Evolutionary conservation across 2,797 vertebrate genomes (phyloP).

Genomic region (Hephaestus fuliginosus): DNA sequence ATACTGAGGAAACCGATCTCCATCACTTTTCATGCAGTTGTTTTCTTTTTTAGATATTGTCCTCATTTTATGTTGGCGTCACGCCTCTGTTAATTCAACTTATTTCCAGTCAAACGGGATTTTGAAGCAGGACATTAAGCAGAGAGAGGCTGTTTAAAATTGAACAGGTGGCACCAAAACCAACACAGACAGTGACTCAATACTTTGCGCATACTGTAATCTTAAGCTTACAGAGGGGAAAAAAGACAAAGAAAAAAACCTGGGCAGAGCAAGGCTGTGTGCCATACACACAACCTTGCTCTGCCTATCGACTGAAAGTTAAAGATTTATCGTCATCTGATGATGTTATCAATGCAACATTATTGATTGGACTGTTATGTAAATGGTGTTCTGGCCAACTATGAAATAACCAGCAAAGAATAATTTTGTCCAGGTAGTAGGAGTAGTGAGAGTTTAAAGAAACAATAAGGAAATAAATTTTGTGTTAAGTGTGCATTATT

Average conservation of each 20-base stretch:
- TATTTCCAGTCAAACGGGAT: constrained; percentile 41
- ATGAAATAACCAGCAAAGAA: neutral
- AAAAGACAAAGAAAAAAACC: neutral
- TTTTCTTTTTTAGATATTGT: constrained; percentile 7
- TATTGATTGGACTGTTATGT: neutral
- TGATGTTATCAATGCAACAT: neutral
- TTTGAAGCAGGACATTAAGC: constrained; percentile 33
- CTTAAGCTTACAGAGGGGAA: constrained; percentile 27
- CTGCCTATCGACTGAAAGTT: neutral
- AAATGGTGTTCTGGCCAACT: constrained; percentile 2
- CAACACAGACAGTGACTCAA: constrained; percentile 47
- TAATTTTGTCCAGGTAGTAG: neutral
- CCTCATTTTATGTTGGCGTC: constrained; percentile 20
- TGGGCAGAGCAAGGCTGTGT: neutral
- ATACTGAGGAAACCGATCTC: neutral
- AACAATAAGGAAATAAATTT: neutral
- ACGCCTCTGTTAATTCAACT: constrained; percentile 18
- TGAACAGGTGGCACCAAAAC: constrained; percentile 62
- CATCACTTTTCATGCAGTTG: neutral
- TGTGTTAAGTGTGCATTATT: neutral
- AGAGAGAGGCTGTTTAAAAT: constrained; percentile 51
- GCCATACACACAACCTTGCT: neutral
- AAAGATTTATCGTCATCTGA: neutral
- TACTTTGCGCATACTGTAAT: constrained; percentile 45
- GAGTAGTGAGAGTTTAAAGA: constrained; percentile 8